These are phyloP conservation scores for Hydropsyche tenuis DNA, from an alignment of 1,140 invertebrate genomes.

Conservation along the genomic window DNA sequence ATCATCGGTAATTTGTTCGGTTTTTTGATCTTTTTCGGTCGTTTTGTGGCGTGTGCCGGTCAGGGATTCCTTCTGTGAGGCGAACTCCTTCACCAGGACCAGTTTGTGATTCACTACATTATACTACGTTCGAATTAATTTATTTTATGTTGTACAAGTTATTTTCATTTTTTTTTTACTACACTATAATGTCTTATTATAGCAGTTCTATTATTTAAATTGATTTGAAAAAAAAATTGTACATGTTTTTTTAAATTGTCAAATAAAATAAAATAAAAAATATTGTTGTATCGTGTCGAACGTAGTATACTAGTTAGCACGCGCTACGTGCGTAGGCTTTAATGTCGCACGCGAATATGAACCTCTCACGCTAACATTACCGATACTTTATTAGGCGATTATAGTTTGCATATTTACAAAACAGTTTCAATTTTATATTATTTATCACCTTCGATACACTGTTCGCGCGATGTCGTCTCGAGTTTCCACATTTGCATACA, in stretches of 20 bases:
- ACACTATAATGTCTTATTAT: too few species aligned
- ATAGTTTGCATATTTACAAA: too few species aligned
- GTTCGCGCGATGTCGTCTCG: neutral
- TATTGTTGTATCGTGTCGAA: neutral
- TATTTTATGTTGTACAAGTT: too few species aligned
- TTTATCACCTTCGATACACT: neutral
- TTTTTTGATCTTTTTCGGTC: neutral
- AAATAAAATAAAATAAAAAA: too few species aligned
- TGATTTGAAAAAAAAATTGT: too few species aligned
- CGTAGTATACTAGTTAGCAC: slow-evolving; percentile 16
- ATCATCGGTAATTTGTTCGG: neutral
- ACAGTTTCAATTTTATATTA: too few species aligned
- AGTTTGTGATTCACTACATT: slow-evolving; percentile 36
- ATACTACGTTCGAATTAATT: slow-evolving; percentile 19
- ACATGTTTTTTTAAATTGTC: too few species aligned
- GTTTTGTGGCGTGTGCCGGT: slow-evolving; percentile 21
- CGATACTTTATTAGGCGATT: too few species aligned
- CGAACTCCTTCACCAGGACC: slow-evolving; percentile 6
- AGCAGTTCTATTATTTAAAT: too few species aligned
- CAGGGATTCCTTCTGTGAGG: slow-evolving; percentile 32
- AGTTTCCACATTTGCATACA: too few species aligned
- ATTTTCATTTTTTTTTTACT: too few species aligned
- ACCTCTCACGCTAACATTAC: neutral
- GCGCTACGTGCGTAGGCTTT: slow-evolving; percentile 29
- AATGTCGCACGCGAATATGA: neutral